Percentiles rank a stretch among this genome's conserved stretches.
These are phyloP conservation scores for Cyprinodon tularosa DNA, from an alignment of 2,113 vertebrate genomes.

Conservation along the genomic window DNA sequence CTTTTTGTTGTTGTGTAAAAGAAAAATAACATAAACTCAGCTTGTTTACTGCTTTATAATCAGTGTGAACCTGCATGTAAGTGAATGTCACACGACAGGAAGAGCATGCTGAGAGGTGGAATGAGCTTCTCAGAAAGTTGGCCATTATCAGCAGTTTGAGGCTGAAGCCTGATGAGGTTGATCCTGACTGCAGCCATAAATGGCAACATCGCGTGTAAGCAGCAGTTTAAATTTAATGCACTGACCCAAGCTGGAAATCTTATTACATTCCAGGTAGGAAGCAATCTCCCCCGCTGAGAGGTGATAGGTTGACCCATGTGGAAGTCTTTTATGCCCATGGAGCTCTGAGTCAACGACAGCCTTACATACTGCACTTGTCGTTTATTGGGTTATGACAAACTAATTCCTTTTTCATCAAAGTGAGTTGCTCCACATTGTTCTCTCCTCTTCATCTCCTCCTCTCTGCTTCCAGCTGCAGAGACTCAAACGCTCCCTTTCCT, in stretches of 20 bases:
- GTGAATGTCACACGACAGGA: constrained; percentile 34
- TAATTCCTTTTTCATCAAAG: constrained; percentile 7
- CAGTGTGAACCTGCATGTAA: constrained; percentile 18
- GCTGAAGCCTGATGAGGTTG: constrained; percentile 47
- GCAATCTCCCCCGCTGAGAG: constrained; percentile 14
- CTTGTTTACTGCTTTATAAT: constrained; percentile 35
- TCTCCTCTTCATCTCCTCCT: constrained; percentile 37
- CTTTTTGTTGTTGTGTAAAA: constrained; percentile 19
- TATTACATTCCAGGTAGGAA: constrained; percentile 53
- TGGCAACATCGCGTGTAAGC: constrained; percentile 45
- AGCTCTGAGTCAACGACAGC: constrained; percentile 18
- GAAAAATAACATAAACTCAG: constrained; percentile 22
- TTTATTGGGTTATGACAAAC: constrained; percentile 18
- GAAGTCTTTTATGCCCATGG: background rate
- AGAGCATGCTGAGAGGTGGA: constrained; percentile 43
- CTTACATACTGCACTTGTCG: constrained; percentile 1
- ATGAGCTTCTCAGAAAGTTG: constrained; percentile 43
- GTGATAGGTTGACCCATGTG: constrained; percentile 17
- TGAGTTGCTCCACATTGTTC: constrained; percentile 1
- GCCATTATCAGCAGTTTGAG: constrained; percentile 45
- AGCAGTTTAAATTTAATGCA: constrained; percentile 42
- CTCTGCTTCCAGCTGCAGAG: constrained; percentile 85
- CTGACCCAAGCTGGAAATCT: constrained; percentile 39
- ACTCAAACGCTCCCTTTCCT: constrained; percentile 95
- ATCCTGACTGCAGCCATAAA: constrained; percentile 39